Conservation (phyloP, 1,140 invertebrate genomes). For the Penaeus indicus region DNA sequence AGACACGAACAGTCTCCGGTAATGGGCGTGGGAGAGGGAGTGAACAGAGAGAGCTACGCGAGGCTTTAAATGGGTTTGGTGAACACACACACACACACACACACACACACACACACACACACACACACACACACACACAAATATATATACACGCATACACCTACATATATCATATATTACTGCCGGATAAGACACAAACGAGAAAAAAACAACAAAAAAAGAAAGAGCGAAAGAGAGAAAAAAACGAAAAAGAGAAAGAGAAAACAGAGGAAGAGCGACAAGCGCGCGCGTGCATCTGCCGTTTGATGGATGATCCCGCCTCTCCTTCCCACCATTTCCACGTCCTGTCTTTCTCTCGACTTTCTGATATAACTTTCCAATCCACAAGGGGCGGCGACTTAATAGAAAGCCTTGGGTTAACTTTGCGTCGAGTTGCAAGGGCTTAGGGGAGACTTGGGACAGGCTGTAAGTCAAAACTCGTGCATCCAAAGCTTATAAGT, state of each 20-base stretch:
- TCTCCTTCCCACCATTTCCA: neutral
- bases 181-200: neutral
- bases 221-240: neutral
- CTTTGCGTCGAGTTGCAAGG: no score
- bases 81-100: slow-evolving; percentile 35
- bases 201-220: neutral
- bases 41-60: neutral
- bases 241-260: neutral
- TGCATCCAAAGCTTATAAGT: no score
- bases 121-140: no score
- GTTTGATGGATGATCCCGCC: no score
- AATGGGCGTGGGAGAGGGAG: no score
- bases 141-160: no score
- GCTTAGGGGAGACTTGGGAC: no score
- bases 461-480: no score
- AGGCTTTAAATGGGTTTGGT: neutral
- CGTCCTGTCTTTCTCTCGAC: neutral
- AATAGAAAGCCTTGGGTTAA: neutral
- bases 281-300: no score
- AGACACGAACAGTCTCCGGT: no score
- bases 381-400: neutral
- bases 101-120: slow-evolving; percentile 24
- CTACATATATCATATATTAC: no score
- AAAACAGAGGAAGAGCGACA: neutral
- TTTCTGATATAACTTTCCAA: no score